Conservation (phyloP, 2,113 vertebrate genomes). For the Phyllostomus hastatus region DNA sequence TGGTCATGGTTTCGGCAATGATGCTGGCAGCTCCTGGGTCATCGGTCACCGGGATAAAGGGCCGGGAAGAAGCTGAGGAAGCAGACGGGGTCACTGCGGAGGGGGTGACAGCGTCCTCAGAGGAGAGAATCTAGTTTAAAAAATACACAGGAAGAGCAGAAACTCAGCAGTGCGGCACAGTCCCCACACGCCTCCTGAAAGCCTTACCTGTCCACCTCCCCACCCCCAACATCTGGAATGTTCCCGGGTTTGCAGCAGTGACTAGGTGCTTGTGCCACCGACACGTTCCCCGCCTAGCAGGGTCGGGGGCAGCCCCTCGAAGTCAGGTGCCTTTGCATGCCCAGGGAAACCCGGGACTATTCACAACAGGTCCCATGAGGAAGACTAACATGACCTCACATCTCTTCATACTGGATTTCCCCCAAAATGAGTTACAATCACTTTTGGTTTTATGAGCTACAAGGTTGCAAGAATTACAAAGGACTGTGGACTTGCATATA, state of each 20-base stretch:
- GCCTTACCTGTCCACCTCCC: background rate
- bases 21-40: slow-evolving; percentile 98
- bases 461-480: background rate
- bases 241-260: background rate
- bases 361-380: background rate
- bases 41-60: slow-evolving; percentile 98
- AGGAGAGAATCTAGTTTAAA: slow-evolving; percentile 84
- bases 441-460: background rate
- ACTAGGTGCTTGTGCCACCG: rapidly evolving
- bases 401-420: background rate
- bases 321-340: background rate
- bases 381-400: background rate
- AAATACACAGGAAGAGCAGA: background rate
- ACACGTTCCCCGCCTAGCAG: too few species aligned
- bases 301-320: background rate
- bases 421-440: background rate
- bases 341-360: background rate
- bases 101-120: slow-evolving; percentile 93
- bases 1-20: slow-evolving; percentile 99
- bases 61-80: slow-evolving; percentile 91
- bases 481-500: background rate
- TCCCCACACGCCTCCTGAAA: background rate
- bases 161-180: background rate
- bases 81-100: slow-evolving; percentile 95
- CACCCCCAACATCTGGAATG: background rate